Percentiles rank a stretch among this genome's conserved stretches.
Evolutionary conservation across 2,797 vertebrate genomes (phyloP).

Genomic region (Hoplostethus mediterraneus): DNA sequence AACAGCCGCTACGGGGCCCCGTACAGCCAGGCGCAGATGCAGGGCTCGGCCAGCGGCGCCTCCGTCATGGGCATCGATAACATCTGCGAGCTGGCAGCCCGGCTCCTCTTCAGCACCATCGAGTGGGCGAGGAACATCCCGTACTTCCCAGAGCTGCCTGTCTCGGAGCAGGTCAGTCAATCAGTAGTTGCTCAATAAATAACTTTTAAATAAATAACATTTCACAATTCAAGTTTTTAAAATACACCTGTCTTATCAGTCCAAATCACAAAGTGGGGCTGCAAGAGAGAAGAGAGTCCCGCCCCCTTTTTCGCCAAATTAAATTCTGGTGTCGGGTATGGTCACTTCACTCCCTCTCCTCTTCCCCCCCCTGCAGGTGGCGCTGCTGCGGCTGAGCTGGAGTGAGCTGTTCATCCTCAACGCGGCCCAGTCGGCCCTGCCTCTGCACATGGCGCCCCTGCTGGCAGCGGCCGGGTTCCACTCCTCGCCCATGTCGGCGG

Average conservation of each 20-base stretch:
- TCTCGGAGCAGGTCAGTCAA: conserved; percentile 88
- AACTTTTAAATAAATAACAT: no score
- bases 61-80: conserved; percentile 97
- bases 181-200: no score
- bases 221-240: no score
- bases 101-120: conserved; percentile 97
- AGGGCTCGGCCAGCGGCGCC: conserved; percentile 76
- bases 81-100: conserved; percentile 96
- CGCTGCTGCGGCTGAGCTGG: conserved; percentile 95
- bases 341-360: no score
- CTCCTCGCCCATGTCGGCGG: conserved; percentile 94
- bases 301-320: no score
- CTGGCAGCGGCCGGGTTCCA: conserved; percentile 96
- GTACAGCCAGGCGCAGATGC: conserved; percentile 83
- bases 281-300: no score
- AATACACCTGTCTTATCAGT: no score
- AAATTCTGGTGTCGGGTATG: no score
- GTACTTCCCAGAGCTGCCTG: conserved; percentile 93
- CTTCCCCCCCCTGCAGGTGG: conserved; percentile 77
- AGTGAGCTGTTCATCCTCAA: conserved; percentile 98
- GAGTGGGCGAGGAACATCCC: conserved; percentile 97
- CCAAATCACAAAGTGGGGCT: no score
- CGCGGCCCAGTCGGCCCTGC: conserved; percentile 94
- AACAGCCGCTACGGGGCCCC: conserved; percentile 89
- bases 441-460: conserved; percentile 94